These are phyloP conservation scores for Hiodon alosoides DNA, from an alignment of 2,113 vertebrate species.

Conservation along the genomic window DNA sequence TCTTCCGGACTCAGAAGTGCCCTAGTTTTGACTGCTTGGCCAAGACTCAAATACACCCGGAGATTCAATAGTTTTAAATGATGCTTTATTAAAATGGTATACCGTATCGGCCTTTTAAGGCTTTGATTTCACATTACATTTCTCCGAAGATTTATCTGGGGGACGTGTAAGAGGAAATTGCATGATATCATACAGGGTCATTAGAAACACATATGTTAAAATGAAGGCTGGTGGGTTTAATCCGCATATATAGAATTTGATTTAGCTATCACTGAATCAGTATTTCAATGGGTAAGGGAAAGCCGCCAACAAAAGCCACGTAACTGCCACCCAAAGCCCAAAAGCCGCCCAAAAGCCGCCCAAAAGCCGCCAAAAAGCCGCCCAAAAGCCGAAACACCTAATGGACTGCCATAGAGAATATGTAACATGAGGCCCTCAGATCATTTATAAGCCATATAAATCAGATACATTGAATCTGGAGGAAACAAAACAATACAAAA, in stretches of 20 bases:
- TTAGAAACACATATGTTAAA: constrained; percentile 30
- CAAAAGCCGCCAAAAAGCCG: not conserved
- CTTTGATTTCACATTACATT: constrained; percentile 26
- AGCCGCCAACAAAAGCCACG: constrained; percentile 17
- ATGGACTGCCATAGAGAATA: not conserved
- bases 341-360: not conserved
- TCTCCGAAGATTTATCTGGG: constrained; percentile 27
- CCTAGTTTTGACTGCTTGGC: constrained; percentile 23
- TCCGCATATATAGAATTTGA: constrained; percentile 36
- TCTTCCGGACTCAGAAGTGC: constrained; percentile 18
- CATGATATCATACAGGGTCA: constrained; percentile 34
- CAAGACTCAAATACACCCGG: constrained; percentile 30
- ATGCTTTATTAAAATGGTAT: constrained; percentile 40
- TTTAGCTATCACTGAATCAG: constrained; percentile 38
- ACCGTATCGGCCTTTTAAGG: constrained; percentile 29
- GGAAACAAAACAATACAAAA: not conserved
- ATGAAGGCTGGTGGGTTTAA: constrained; percentile 10
- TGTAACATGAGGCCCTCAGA: not conserved
- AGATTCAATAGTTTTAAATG: constrained; percentile 33
- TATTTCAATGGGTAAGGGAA: constrained; percentile 23
- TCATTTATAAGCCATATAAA: not conserved
- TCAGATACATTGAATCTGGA: not conserved
- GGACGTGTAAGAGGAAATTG: constrained; percentile 26
- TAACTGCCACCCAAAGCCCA: not conserved
- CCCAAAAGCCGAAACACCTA: not conserved